Evolutionary conservation across 1,140 invertebrate species (phyloP), one percentile per base, ranked within the genome.

Genomic region (Rhyzopertha dominica): DNA sequence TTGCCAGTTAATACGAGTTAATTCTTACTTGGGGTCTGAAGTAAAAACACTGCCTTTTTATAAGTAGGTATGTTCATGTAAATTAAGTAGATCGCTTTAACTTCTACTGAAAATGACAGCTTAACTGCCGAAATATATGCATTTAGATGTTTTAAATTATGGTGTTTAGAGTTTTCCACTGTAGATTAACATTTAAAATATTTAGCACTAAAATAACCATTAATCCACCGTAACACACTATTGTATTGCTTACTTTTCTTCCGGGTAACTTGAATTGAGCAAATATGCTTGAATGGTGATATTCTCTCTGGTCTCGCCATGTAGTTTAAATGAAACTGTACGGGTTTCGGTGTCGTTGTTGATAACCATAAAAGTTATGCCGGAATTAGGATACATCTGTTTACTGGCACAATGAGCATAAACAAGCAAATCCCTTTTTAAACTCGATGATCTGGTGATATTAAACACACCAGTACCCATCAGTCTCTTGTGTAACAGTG

Each of bases 381-480:
- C 63, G 32, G 45, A 47, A 38, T 67, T 59, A n/a, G n/a, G n/a
- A n/a, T n/a, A n/a, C n/a, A n/a, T n/a, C 46, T 62, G 63, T 13
- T 55, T 48, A 42, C 47, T 58, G 2, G 53, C 47, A 41, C 65
- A 65, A 42, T 67, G 62, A 5, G 54, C 60, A 35, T 54, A 65
- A 22, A 59, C 31, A 4, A 12, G 24, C 1, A 42, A 14, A 16
- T 29, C 19, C 12, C 23, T 31, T 20, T 38, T 39, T 26, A 9
- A 17, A 9, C 17, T n/a, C 2, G 29, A 41, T 1, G 43, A 16
- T n/a, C 46, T 42, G 0, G 44, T 8, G n/a, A 54, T 43, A n/a
- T 65, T 62, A 18, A 67, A 47, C 4, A 67, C 58, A n/a, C 45
- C 55, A 9, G 45, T 41, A 0, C 65, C 65, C 56, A 67, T 62